Conservation (phyloP, 2,797 vertebrate genomes). For the Eutrigla gurnardus region DNA sequence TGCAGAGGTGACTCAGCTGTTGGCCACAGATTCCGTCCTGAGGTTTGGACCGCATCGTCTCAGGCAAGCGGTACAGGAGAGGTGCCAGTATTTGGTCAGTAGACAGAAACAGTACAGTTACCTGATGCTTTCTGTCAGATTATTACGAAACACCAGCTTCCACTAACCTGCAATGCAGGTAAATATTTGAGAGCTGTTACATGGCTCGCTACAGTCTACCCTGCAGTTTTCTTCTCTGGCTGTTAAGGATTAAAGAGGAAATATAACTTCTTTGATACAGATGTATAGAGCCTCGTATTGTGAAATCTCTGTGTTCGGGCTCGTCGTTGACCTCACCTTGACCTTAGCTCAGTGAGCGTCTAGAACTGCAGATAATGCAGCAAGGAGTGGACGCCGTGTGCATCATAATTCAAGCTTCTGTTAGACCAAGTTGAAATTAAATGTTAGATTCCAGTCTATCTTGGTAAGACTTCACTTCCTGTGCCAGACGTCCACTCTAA, state of each 20-base stretch:
- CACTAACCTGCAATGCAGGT: constrained; percentile 21
- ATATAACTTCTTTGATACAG: not conserved
- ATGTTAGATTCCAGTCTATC: not conserved
- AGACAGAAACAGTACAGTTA: constrained; percentile 18
- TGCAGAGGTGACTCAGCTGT: constrained; percentile 68
- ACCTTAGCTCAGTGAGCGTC: constrained; percentile 16
- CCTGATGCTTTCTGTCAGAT: constrained; percentile 27
- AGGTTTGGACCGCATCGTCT: constrained; percentile 11
- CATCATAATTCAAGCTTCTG: constrained; percentile 17
- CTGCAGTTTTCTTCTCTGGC: constrained; percentile 9
- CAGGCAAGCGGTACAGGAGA: constrained; percentile 22
- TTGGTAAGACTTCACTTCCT: not conserved
- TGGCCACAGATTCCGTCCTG: constrained; percentile 32
- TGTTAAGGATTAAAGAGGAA: not conserved
- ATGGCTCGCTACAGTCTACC: not conserved
- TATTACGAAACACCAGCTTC: not conserved
- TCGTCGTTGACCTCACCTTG: constrained; percentile 9
- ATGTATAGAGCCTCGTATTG: not conserved
- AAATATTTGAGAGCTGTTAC: constrained; percentile 22
- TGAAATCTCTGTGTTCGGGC: constrained; percentile 14
- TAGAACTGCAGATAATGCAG: not conserved
- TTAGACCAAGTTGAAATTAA: not conserved
- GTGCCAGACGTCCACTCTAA: not conserved
- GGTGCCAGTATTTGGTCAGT: constrained; percentile 8
- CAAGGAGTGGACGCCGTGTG: not conserved